Evolutionary conservation across 2,888 invertebrate genomes (phyloP).

Genomic region (Acronicta leporina): DNA sequence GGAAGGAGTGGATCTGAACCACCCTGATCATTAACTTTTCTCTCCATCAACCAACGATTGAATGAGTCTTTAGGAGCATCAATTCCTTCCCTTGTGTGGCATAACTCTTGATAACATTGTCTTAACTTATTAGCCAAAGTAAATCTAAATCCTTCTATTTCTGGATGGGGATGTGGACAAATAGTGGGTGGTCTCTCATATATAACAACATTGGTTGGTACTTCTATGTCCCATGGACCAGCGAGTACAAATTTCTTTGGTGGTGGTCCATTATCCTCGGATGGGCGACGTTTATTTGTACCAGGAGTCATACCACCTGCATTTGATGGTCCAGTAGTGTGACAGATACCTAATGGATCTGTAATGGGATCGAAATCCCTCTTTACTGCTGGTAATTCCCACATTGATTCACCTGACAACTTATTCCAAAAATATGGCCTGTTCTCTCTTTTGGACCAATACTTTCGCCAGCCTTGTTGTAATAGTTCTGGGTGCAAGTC

Average conservation of each 20-base stretch:
- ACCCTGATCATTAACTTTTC: conserved; percentile 95
- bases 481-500: conserved; percentile 86
- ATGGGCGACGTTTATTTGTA: conserved; percentile 92
- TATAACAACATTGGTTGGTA: conserved; percentile 97
- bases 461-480: conserved; percentile 98
- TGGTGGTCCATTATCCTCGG: conserved; percentile 94
- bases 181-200: conserved; percentile 95
- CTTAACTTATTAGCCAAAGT: conserved; percentile 95
- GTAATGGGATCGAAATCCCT: conserved; percentile 97
- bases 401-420: conserved; percentile 97
- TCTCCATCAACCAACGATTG: conserved; percentile 98
- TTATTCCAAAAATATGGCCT: conserved; percentile 99
- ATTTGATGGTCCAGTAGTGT: conserved; percentile 81
- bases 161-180: conserved; percentile 97
- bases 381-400: conserved; percentile 97
- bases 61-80: conserved; percentile 99
- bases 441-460: conserved; percentile 98
- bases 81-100: conserved; percentile 97
- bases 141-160: conserved; percentile 96
- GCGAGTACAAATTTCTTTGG: conserved; percentile 96
- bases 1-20: conserved; percentile 97
- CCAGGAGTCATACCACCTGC: conserved; percentile 87
- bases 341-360: conserved; percentile 96
- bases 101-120: conserved; percentile 97
- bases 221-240: conserved; percentile 98